A percentile compares a stretch with the other conserved stretches of the same genome.
Evolutionary conservation across 2,888 invertebrate species (phyloP).

Genomic region (Helleia helle): DNA sequence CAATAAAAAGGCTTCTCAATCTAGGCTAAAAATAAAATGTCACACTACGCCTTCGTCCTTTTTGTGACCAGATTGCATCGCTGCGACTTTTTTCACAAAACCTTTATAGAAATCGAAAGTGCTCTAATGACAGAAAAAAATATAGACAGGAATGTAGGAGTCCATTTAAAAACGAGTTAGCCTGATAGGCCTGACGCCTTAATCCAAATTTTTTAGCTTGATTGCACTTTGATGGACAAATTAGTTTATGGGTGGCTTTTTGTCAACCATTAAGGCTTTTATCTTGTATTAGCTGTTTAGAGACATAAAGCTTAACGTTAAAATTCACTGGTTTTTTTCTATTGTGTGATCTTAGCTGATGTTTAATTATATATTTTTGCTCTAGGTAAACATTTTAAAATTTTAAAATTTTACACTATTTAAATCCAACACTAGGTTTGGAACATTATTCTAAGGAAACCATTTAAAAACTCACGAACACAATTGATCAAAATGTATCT

Average conservation of each 20-base stretch:
- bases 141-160: slow-evolving; percentile 17
- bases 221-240: slow-evolving; percentile 6
- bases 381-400: too few species aligned
- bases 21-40: slow-evolving; percentile 3
- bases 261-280: neutral
- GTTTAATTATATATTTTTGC: too few species aligned
- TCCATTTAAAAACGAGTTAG: slow-evolving; percentile 16
- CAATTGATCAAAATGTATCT: too few species aligned
- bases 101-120: slow-evolving; percentile 14
- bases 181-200: slow-evolving; percentile 4
- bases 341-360: too few species aligned
- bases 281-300: too few species aligned
- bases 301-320: too few species aligned
- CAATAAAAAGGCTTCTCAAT: neutral
- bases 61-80: neutral
- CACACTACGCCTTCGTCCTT: neutral
- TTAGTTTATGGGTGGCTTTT: slow-evolving; percentile 8
- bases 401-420: too few species aligned
- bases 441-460: too few species aligned
- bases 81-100: neutral
- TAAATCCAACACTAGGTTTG: too few species aligned
- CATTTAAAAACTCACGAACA: too few species aligned
- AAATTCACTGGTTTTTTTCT: too few species aligned
- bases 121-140: slow-evolving; percentile 12
- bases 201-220: neutral